Conservation (phyloP, 2,797 vertebrate species). For the Lerista edwardsae region DNA sequence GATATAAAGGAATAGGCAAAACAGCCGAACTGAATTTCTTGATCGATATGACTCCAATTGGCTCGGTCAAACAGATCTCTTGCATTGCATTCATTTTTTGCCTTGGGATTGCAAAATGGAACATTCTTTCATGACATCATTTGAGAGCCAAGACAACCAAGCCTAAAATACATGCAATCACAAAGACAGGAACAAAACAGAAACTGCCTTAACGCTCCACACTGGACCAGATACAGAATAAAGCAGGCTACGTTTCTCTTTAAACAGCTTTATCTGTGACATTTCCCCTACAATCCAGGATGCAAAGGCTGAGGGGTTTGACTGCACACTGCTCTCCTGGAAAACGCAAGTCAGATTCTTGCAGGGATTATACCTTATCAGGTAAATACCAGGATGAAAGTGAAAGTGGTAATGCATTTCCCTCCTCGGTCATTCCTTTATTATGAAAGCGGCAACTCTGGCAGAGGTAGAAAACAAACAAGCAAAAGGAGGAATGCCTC, state of each 20-base stretch:
- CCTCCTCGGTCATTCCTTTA: constrained; percentile 60
- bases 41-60: constrained; percentile 7
- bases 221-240: constrained; percentile 48
- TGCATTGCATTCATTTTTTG: constrained; percentile 51
- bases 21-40: neutral
- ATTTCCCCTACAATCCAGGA: constrained; percentile 73
- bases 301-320: constrained; percentile 60
- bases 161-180: constrained; percentile 64
- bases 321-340: constrained; percentile 63
- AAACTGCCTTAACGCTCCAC: constrained; percentile 65
- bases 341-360: constrained; percentile 70
- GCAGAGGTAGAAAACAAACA: constrained; percentile 45
- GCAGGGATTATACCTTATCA: constrained; percentile 75
- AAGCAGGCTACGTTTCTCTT: constrained; percentile 71
- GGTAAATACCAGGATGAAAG: constrained; percentile 72
- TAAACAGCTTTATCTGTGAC: constrained; percentile 77
- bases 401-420: constrained; percentile 71
- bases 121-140: constrained; percentile 33
- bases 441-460: constrained; percentile 58
- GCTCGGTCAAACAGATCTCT: constrained; percentile 21
- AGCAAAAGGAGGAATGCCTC: constrained; percentile 47
- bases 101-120: constrained; percentile 50
- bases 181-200: constrained; percentile 71
- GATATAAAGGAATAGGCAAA: constrained; percentile 43
- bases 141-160: constrained; percentile 53